Evolutionary conservation across 2,888 invertebrate genomes (phyloP), one percentile per base, ranked within the genome.

Genomic region (Punctoribates punctum): DNA sequence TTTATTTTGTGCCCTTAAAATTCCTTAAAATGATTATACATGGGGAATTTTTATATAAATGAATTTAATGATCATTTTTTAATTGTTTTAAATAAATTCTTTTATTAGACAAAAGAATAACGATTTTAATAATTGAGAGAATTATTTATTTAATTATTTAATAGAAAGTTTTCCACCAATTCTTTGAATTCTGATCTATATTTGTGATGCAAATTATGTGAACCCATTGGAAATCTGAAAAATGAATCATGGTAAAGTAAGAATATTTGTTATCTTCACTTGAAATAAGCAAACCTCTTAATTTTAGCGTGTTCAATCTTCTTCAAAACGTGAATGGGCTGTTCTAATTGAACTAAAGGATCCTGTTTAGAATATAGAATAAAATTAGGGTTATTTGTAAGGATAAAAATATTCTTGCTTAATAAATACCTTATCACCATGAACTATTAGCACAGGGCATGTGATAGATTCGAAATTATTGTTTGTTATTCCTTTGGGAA

Each of bases 121-220:
- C n/a, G n/a, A n/a, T n/a, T n/a, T 34, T 34, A 34, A 34, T 34
- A 34, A 34, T 34, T 34, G 8, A 34, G 8, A 34, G 3, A 34
- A 5, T 34, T 34, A 34, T 34, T 34, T 34, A 34, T 5, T 5
- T 34, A 34, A 34, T 34, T 34, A 34, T 34, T 34, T 3, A 48
- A n/a, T 48, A 60, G 20, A 60, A 60, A 60, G 23, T 60, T 60
- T 60, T 60, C 15, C 2, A 60, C 60, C 4, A 60, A 1, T 15
- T 20, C 11, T 25, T 60, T 60, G 23, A 75, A 67, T 67, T 75
- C 67, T 27, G 15, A 13, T 3, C 42, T 15, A 70, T 75, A 67
- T 25, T 27, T 67, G 25, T 67, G 67, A 51, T 75, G 75, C 11
- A 75, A n/a, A 54, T 75, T 75, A 54, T 75, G 75, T 6, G 9